Percentiles rank a stretch among this genome's conserved stretches.
phyloP scores from a whole-genome alignment of 1,140 invertebrate genomes.

The Panulirus ornatus region DNA sequence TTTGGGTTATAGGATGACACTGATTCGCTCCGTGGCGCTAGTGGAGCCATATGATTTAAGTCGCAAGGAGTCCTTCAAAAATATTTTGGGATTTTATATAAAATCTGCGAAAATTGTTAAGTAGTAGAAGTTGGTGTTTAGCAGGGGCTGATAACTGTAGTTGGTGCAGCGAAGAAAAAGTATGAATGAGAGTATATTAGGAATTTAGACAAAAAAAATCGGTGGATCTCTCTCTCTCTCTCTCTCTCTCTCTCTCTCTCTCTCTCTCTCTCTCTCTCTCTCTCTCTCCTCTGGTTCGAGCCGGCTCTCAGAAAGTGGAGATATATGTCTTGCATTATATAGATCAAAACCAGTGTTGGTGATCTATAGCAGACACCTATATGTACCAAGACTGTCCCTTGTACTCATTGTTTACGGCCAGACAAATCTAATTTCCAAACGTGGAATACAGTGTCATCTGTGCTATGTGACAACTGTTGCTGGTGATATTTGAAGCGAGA shows the following conservation, averaged over 20 bases:
- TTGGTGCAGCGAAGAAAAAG: neutral
- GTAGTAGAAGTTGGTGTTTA: neutral
- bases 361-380: neutral
- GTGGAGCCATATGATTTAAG: too few species aligned
- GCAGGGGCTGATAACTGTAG: neutral
- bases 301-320: neutral
- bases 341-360: neutral
- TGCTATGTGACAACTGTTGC: neutral
- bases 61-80: too few species aligned
- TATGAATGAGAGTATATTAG: neutral
- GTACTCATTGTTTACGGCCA: neutral
- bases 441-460: neutral
- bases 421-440: too few species aligned
- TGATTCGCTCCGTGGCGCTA: neutral
- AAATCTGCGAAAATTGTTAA: neutral
- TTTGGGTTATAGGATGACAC: neutral
- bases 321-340: neutral
- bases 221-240: neutral
- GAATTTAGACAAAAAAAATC: neutral
- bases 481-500: neutral
- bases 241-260: slow-evolving; percentile 8
- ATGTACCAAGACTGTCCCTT: neutral
- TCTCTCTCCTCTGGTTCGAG: neutral
- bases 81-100: too few species aligned
- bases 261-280: slow-evolving; percentile 17